Evolutionary conservation across 1,140 invertebrate genomes (phyloP).

Genomic region (Capitella teleta): DNA sequence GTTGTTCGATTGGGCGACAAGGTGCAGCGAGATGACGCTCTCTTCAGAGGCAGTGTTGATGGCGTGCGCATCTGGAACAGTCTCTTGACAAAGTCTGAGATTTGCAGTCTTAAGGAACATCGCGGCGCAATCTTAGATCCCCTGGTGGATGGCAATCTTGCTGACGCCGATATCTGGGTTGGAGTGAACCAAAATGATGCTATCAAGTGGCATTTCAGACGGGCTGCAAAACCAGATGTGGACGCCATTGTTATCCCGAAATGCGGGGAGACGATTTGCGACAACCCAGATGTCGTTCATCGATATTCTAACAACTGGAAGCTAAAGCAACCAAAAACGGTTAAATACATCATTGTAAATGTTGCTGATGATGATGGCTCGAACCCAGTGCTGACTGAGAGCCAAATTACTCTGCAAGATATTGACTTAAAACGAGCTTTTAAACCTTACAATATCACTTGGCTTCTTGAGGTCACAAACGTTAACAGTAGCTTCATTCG

Average conservation of each 20-base stretch:
- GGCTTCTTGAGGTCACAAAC: slow-evolving; percentile 15
- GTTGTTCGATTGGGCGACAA: not conserved
- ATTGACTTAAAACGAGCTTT: slow-evolving; percentile 19
- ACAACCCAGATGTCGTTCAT: slow-evolving; percentile 23
- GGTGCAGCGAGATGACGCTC: not conserved
- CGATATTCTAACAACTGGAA: slow-evolving; percentile 16
- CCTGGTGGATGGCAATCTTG: not conserved
- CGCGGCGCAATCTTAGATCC: not conserved
- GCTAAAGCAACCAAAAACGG: slow-evolving; percentile 14
- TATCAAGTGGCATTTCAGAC: no score
- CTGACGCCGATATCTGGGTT: not conserved
- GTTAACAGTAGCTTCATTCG: slow-evolving; percentile 19
- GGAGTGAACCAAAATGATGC: not conserved
- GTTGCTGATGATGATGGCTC: slow-evolving; percentile 21
- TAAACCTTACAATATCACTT: slow-evolving; percentile 26
- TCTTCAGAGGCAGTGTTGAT: not conserved
- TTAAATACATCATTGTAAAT: slow-evolving; percentile 16
- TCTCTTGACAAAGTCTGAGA: not conserved
- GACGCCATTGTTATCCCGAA: slow-evolving; percentile 18
- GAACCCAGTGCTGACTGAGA: slow-evolving; percentile 17
- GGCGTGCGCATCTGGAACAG: not conserved
- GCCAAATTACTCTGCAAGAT: slow-evolving; percentile 23
- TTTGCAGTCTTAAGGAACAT: not conserved
- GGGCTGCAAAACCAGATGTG: no score
- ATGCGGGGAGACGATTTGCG: slow-evolving; percentile 29